A percentile compares a stretch with the other conserved stretches of the same genome.
phyloP scores from a whole-genome alignment of 2,113 vertebrate genomes.

The Notarius lentiginosus region DNA sequence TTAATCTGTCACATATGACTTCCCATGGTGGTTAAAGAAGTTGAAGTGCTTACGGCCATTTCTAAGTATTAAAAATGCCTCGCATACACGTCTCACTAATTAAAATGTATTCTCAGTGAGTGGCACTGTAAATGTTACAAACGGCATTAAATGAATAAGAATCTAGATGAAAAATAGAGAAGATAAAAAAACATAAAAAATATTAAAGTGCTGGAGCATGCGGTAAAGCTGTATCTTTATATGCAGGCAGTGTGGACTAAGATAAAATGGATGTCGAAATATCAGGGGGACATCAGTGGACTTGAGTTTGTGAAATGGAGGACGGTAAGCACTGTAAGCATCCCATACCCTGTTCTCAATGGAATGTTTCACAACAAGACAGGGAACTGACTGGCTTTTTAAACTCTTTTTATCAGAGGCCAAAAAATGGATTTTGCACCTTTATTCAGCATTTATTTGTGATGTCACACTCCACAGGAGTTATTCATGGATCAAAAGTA shows the following conservation, averaged over 20 bases:
- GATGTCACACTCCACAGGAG: too few relatives aligned
- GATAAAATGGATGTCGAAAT: neutral
- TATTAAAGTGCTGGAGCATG: neutral
- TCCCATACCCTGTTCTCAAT: neutral
- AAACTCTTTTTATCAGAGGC: too few relatives aligned
- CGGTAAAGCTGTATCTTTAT: neutral
- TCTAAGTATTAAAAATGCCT: neutral
- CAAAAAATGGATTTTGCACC: too few relatives aligned
- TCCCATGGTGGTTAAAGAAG: neutral
- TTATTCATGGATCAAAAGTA: too few relatives aligned
- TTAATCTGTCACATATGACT: neutral
- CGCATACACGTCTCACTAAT: neutral
- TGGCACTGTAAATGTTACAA: neutral
- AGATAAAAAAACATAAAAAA: neutral
- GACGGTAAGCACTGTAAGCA: neutral
- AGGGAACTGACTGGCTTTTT: neutral
- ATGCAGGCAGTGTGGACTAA: neutral
- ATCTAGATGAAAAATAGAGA: neutral
- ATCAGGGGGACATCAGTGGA: neutral
- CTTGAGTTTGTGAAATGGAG: neutral
- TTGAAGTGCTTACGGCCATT: neutral
- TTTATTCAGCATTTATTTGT: too few relatives aligned
- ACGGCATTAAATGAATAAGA: neutral
- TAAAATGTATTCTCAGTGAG: neutral
- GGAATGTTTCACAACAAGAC: neutral